Percentiles rank a stretch among this genome's conserved stretches.
These are phyloP conservation scores for Drosophila lacicola DNA, from an alignment of 2,888 invertebrate genomes.

Conservation along the genomic window DNA sequence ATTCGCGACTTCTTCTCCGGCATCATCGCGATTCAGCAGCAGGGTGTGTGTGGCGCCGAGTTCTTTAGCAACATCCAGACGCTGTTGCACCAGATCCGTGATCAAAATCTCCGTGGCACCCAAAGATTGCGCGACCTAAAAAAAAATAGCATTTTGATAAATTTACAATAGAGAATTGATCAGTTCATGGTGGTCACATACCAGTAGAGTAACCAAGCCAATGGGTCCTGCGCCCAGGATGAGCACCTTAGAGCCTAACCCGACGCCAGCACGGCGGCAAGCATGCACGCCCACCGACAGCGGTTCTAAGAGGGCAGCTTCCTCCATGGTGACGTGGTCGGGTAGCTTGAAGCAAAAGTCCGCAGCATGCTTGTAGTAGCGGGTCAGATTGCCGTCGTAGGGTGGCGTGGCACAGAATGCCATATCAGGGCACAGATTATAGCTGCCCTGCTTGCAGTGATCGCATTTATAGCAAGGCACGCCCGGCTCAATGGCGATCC, in stretches of 20 bases:
- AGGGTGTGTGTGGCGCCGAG: constrained; percentile 91
- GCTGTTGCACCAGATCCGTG: constrained; percentile 87
- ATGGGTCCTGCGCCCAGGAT: constrained; percentile 95
- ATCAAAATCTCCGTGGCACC: constrained; percentile 92
- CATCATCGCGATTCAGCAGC: constrained; percentile 86
- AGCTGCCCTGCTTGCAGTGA: constrained; percentile 93
- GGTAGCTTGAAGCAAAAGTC: constrained; percentile 96
- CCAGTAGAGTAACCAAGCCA: constrained; percentile 91
- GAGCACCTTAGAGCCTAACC: constrained; percentile 89
- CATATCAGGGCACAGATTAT: constrained; percentile 96
- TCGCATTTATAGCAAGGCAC: constrained; percentile 93
- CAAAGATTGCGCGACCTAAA: constrained; percentile 90
- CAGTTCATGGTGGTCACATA: constrained; percentile 6
- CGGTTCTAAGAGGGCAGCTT: constrained; percentile 97
- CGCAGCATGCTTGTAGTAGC: constrained; percentile 95
- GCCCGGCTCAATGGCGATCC: constrained; percentile 98
- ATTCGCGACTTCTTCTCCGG: constrained; percentile 87
- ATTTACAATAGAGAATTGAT: not conserved
- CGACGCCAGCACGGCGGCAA: constrained; percentile 92
- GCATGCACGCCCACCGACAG: constrained; percentile 97
- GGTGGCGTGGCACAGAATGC: constrained; percentile 98
- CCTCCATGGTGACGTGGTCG: constrained; percentile 94
- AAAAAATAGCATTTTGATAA: not conserved
- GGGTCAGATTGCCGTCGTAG: constrained; percentile 93
- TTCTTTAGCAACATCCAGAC: constrained; percentile 91